phyloP scores from a whole-genome alignment of 2,113 vertebrate genomes.

The Ovis aries region ARS-UI_Ramb_v3.0 NC_056061.1:73863501-73864000 shows the following conservation, averaged over 20 bases:
- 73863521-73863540: conserved; percentile 92
- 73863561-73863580: conserved; percentile 94
- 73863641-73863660: conserved; percentile 89
- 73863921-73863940: conserved; percentile 17
- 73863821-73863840: not conserved
- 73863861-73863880: not conserved
- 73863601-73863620: conserved; percentile 88
- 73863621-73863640: conserved; percentile 98
- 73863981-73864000: not conserved
- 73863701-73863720: not conserved
- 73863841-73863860: conserved; percentile 43
- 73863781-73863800: conserved; percentile 13
- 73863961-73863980: conserved; percentile 13
- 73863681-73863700: not conserved
- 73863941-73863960: conserved; percentile 3
- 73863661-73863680: not conserved
- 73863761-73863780: not conserved
- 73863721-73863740: conserved; percentile 20
- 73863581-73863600: conserved; percentile 91
- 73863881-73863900: conserved; percentile 3
- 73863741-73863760: not conserved
- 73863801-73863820: conserved; percentile 30
- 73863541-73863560: conserved; percentile 94
- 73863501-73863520: not conserved
- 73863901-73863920: not conserved